Evolutionary conservation across 2,797 vertebrate species (phyloP), one percentile per base, ranked within the genome.

Genomic region (Gambusia yucatana): DNA sequence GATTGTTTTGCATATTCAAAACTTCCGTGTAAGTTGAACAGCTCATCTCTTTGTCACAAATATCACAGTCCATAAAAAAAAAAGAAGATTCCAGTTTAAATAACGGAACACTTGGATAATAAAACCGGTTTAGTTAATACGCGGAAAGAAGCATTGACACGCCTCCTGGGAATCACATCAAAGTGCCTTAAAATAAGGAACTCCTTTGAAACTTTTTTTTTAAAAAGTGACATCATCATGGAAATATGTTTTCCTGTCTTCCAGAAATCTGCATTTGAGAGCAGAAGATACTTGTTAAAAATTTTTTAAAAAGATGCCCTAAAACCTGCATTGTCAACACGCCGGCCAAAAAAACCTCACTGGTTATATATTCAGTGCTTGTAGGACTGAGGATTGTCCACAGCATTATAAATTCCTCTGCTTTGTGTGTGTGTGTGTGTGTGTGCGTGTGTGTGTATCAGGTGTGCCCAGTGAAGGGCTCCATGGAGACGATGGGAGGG

Each of bases 401-500:
- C 84, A 77, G 86, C 81, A 86, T 90, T 90, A 55, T 80, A 81
- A 87, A 92, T 91, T 74, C 84, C 79, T 77, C 46, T 83, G 73
- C 87, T 85, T 75, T 79, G 10, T 57, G 47, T 22, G 81, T 86
- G 75, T 47, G 14, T 85, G 41, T 98, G 97, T 92, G 46, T 47
- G 14, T 78, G 74, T 82, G 41, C 76, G 63, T 74, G 77, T 86
- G 79, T 86, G 75, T 59, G 16, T 86, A 84, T 93, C 94, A 99
- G 98, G 98, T 98, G 41, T 98, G 97, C 93, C 97, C 97, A 1
- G 95, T 98, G 91, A 99, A 99, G 94, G 97, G 95, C 6, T 96
- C 97, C 92, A 97, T 98, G 77, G 98, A 98, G 90, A 96, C 94
- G 84, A 96, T 99, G 91, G 97, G 97, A 92, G 97, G 96, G 13